phyloP scores from a whole-genome alignment of 2,888 invertebrate genomes.

The Monopis laevigella region DNA sequence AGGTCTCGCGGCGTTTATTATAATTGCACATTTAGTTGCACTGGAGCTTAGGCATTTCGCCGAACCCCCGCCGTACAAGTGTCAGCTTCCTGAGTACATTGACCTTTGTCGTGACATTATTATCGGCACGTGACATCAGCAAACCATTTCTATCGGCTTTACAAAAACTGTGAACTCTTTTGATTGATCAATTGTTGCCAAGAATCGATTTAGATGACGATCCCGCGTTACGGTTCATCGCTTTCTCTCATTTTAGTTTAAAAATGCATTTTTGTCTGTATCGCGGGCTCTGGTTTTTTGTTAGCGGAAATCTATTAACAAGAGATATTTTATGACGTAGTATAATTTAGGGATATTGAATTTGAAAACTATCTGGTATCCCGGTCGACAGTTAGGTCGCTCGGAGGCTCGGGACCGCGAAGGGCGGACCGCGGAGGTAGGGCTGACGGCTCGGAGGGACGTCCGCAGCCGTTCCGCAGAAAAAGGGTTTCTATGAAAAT shows the following conservation, averaged over 20 bases:
- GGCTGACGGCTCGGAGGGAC: constrained; percentile 21
- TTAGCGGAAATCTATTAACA: background rate
- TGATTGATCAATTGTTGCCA: constrained; percentile 8
- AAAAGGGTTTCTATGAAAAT: constrained; percentile 35
- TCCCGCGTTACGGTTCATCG: constrained; percentile 5
- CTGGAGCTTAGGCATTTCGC: constrained; percentile 17
- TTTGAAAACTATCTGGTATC: background rate
- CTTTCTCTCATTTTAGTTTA: background rate
- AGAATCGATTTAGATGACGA: constrained; percentile 9
- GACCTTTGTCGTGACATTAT: constrained; percentile 24
- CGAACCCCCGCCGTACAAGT: constrained; percentile 16
- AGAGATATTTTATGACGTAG: background rate
- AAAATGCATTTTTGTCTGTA: constrained; percentile 5
- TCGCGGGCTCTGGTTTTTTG: no score
- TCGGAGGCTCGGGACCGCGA: constrained; percentile 18
- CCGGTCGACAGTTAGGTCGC: constrained; percentile 31
- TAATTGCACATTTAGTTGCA: background rate
- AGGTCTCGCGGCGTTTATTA: constrained; percentile 13
- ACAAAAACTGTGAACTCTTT: constrained; percentile 10
- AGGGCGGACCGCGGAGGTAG: constrained; percentile 1
- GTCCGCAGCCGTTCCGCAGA: constrained; percentile 36
- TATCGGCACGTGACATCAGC: constrained; percentile 23
- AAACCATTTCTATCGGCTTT: constrained; percentile 12
- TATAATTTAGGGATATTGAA: background rate
- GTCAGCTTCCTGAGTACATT: constrained; percentile 15